Base-by-base conservation (phyloP, 2,113 vertebrate genomes). In the Indicator maculatus region DNA sequence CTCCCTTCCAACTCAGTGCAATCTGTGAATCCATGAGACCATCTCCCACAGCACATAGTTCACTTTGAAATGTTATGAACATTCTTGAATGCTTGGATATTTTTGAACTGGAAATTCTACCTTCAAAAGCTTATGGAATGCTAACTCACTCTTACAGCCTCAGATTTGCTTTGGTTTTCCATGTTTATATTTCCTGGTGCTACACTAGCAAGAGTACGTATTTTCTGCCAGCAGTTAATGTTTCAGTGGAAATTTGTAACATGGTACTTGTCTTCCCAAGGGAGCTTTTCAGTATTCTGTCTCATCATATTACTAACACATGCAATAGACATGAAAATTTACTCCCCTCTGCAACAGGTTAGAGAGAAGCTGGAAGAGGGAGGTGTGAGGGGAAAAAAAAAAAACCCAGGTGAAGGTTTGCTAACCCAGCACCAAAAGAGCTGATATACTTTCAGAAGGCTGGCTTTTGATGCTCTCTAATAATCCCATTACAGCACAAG, bases 371-470 rank as follows among this genome's bases (percentile, higher is more conserved):
- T 70, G 39, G 3, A 58, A 66, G 47, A 71, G 24, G 11, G 53
- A 50, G 50, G 45, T 31, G 9, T 0, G 5, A 6, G 3, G 2
- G 14, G 9, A 3, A 4, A 24, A 31, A 11, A 38, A 8, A n/a
- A 21, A 47, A 17, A 23, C 23, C 26, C 12, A 19, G 26, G 31
- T 52, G 12, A 81, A 85, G 14, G 41, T 36, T 87, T 85, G 71
- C 33, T 75, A 91, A 60, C 4, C 26, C 45, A 79, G 10, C 24
- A 69, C 36, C 17, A 89, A 82, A 85, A 14, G 45, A 58, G 50
- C 12, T 0, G 0, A 67, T n/a, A 61, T 4, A 31, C 33, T 75
- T 81, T 63, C 58, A 85, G 60, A 82, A 11, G 36, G n/a, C 1
- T 4, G 27, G 15, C 16, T 27, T 63, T 56, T 65, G 39, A 82